Evolutionary conservation across 2,888 invertebrate genomes (phyloP).

Genomic region (Orthonevra nobilis): DNA sequence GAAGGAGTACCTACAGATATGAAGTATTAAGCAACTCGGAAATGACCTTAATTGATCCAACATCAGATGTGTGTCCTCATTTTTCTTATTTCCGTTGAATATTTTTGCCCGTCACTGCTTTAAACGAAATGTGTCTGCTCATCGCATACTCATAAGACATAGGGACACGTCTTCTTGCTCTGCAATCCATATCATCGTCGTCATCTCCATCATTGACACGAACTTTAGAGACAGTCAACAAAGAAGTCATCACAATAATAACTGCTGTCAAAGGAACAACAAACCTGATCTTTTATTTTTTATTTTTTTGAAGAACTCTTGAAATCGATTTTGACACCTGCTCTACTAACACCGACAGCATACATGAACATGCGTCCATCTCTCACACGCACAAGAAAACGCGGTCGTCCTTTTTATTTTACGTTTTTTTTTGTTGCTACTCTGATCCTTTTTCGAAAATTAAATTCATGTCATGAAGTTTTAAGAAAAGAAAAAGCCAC

Average conservation of each 20-base stretch:
- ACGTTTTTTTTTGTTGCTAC: no score
- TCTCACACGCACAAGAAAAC: slow-evolving; percentile 11
- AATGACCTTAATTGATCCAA: no score
- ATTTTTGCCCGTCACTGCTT: no score
- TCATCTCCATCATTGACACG: slow-evolving; percentile 6
- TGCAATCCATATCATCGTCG: slow-evolving; percentile 4
- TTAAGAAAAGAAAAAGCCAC: background rate
- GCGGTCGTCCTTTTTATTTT: background rate
- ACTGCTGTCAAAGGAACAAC: slow-evolving; percentile 13
- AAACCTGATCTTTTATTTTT: slow-evolving; percentile 8
- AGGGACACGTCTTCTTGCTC: background rate
- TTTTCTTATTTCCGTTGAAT: no score
- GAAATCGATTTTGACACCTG: slow-evolving; percentile 32
- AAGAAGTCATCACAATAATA: slow-evolving; percentile 22
- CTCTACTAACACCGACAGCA: background rate
- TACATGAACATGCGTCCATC: background rate
- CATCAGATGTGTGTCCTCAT: no score
- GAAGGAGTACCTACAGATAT: no score
- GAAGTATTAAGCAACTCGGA: no score
- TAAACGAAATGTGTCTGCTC: no score
- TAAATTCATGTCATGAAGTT: slow-evolving; percentile 37
- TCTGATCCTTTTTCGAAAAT: slow-evolving; percentile 14
- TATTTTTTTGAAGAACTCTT: slow-evolving; percentile 4
- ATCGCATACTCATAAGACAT: background rate
- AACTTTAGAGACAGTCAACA: slow-evolving; percentile 22